Evolutionary conservation across 2,797 vertebrate species (phyloP), one percentile per base, ranked within the genome.

Genomic region (Hemibagrus guttatus): DNA sequence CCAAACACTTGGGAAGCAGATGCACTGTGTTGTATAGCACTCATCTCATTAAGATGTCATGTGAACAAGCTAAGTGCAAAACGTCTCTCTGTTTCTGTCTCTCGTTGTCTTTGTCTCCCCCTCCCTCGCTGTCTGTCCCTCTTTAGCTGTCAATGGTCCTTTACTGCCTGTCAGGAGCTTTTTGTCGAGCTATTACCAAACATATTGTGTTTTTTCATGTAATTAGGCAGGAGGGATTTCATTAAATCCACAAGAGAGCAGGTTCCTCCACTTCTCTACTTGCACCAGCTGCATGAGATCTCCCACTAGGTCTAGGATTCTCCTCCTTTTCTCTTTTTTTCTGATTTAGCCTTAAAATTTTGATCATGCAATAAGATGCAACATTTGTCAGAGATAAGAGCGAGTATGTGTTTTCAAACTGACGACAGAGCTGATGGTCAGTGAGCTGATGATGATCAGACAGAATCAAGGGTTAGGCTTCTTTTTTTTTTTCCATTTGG

Each of bases 171-270:
- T 95, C 94, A 91, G 88, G 84, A 92, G 92, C 88, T 84, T 74
- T 87, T 87, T 46, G 76, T 85, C 84, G 84, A 93, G 93, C 89
- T 90, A 94, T 93, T 94, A 92, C 93, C 92, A 94, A 95, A 95
- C 95, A 95, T 94, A 92, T 93, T 95, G 92, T 91, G 91, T 89
- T 94, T 95, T 94, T 89, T 94, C 91, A 93, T 90, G 89, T 95
- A 96, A 96, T 96, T 95, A 95, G 93, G 88, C 95, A 94, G 92
- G 91, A 93, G 94, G 95, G 95, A 95, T 93, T 95, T 95, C 86
- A 86, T 90, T 91, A 91, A 93, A 92, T 91, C 88, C 81, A 61
- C 88, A 54, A 78, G 87, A 69, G 87, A 84, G 83, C 56, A 85
- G 76, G 75, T 87, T 91, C 79, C 39, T 87, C 76, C 82, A 58